Conservation (phyloP, 2,888 invertebrate genomes). For the Melangyna quadrimaculata region DNA sequence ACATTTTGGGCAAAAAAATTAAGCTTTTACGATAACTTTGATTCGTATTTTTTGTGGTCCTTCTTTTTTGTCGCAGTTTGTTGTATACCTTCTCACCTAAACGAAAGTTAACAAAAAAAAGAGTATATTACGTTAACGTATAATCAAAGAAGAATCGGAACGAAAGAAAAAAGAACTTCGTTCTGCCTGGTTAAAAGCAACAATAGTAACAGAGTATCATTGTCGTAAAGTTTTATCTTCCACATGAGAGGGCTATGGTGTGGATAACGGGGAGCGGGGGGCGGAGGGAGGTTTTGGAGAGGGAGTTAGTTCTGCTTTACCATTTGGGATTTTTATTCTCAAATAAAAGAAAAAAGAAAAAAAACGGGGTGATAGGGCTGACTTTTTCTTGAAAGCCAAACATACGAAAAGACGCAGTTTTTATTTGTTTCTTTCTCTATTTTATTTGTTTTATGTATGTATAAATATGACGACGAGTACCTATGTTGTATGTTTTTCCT, state of each 20-base stretch:
- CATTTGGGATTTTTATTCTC: background rate
- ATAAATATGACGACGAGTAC: background rate
- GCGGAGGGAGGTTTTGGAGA: too few species aligned
- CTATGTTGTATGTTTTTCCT: constrained; percentile 15
- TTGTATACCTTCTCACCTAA: background rate
- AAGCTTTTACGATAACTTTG: constrained; percentile 33
- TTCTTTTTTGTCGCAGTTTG: background rate
- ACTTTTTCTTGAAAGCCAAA: constrained; percentile 12
- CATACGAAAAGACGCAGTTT: constrained; percentile 54
- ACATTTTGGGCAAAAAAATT: background rate
- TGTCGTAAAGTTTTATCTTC: constrained; percentile 54
- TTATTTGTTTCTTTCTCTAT: constrained; percentile 8
- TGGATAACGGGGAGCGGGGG: too few species aligned
- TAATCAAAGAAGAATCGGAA: constrained; percentile 17
- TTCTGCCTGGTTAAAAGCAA: constrained; percentile 58
- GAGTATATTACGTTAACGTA: constrained; percentile 11
- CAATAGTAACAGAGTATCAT: constrained; percentile 45
- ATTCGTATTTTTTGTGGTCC: constrained; percentile 9
- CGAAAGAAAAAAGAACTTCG: constrained; percentile 17
- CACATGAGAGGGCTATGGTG: background rate
- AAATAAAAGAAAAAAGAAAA: background rate
- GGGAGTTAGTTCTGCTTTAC: background rate
- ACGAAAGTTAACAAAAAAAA: constrained; percentile 34
- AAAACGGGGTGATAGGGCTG: background rate
- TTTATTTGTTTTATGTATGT: background rate